phyloP scores from a whole-genome alignment of 1,140 invertebrate species.

The Oedothorax gibbosus region DNA sequence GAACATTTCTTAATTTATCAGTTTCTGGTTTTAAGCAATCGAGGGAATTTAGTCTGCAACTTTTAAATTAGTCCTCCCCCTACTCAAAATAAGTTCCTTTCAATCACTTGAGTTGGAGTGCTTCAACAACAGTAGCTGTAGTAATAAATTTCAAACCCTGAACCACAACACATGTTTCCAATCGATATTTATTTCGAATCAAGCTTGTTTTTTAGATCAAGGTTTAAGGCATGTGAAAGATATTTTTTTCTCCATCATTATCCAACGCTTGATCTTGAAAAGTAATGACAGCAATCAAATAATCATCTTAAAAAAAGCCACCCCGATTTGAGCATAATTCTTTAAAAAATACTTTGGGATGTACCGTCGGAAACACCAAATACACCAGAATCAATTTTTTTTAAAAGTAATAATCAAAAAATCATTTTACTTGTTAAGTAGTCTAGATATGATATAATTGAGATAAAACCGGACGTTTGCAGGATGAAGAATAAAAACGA shows the following conservation, averaged over 20 bases:
- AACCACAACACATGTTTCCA: too few relatives aligned
- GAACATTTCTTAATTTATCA: too few relatives aligned
- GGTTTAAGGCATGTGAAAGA: neutral
- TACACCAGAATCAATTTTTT: slow-evolving; percentile 13
- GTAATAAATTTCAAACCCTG: too few relatives aligned
- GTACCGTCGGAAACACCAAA: neutral
- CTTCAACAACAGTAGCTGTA: too few relatives aligned
- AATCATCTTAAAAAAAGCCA: slow-evolving; percentile 2
- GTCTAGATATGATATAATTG: slow-evolving; percentile 40
- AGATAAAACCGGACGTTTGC: slow-evolving; percentile 41
- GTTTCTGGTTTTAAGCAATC: too few relatives aligned
- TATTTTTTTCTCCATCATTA: neutral
- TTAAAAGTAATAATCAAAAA: slow-evolving; percentile 39
- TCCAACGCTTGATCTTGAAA: neutral
- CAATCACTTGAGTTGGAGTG: too few relatives aligned
- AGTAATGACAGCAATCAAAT: slow-evolving; percentile 25
- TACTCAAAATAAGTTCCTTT: too few relatives aligned
- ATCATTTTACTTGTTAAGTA: slow-evolving; percentile 48
- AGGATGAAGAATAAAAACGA: neutral
- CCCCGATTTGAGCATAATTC: slow-evolving; percentile 14
- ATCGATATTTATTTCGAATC: too few relatives aligned
- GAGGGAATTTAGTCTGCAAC: too few relatives aligned
- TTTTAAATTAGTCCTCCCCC: too few relatives aligned
- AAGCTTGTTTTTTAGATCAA: slow-evolving; percentile 13
- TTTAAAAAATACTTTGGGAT: slow-evolving; percentile 1